Evolutionary conservation across 1,140 invertebrate genomes (phyloP).

Genomic region (honey bee (Apis mellifera)): Amel_HAv3.1 CM009937.2:7477001-7477500

Average conservation of each 20-base stretch:
- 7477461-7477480: too few species aligned
- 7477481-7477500: too few species aligned
- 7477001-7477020: background rate
- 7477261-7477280: too few species aligned
- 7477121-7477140: constrained; percentile 5
- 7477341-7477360: too few species aligned
- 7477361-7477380: too few species aligned
- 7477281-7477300: constrained; percentile 43
- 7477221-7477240: background rate
- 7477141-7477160: constrained; percentile 61
- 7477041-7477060: constrained; percentile 26
- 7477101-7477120: constrained; percentile 27
- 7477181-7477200: background rate
- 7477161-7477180: constrained; percentile 37
- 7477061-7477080: constrained; percentile 27
- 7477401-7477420: too few species aligned
- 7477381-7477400: too few species aligned
- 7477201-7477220: constrained; percentile 59
- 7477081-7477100: constrained; percentile 27
- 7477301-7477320: constrained; percentile 28
- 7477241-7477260: background rate
- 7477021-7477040: constrained; percentile 31
- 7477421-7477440: too few species aligned
- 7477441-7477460: too few species aligned
- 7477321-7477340: background rate